A percentile compares a stretch with the other conserved stretches of the same genome.
phyloP scores from a whole-genome alignment of 2,113 vertebrate genomes.

The Dryoscopus gambensis region DNA sequence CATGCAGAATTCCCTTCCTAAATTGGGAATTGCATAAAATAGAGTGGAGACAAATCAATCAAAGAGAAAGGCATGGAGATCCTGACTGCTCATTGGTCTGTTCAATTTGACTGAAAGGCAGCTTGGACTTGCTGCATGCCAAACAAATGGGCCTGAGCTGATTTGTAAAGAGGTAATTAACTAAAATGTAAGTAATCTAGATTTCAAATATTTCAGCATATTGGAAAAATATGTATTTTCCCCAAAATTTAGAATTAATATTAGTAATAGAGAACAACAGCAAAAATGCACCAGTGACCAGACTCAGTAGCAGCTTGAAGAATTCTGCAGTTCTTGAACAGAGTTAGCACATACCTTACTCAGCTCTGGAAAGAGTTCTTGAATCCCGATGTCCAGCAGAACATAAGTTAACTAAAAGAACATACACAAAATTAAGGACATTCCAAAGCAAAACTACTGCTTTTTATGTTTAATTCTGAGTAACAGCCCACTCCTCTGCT shows the following conservation, averaged over 20 bases:
- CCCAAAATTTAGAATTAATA: neutral
- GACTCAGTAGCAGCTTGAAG: neutral
- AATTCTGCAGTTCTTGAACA: neutral
- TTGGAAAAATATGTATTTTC: neutral
- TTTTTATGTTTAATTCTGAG: neutral
- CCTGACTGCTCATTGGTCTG: fast-evolving
- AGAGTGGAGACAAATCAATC: neutral
- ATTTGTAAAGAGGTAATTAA: neutral
- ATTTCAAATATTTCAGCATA: neutral
- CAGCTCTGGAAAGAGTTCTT: slow-evolving; percentile 93
- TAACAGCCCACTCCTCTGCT: neutral
- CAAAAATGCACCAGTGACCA: neutral
- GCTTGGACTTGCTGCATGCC: neutral
- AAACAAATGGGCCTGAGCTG: neutral
- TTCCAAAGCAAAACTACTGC: neutral
- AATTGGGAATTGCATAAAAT: neutral
- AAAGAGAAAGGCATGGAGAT: neutral
- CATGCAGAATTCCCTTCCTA: neutral
- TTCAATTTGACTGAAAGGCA: neutral
- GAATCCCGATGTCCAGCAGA: slow-evolving; percentile 88
- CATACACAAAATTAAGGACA: neutral
- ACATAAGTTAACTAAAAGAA: slow-evolving; percentile 87
- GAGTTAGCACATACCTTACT: slow-evolving; percentile 73
- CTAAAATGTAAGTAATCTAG: neutral
- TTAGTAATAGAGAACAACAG: neutral